Base-by-base conservation (phyloP, 2,113 vertebrate genomes). In the Edolisoma coerulescens region DNA sequence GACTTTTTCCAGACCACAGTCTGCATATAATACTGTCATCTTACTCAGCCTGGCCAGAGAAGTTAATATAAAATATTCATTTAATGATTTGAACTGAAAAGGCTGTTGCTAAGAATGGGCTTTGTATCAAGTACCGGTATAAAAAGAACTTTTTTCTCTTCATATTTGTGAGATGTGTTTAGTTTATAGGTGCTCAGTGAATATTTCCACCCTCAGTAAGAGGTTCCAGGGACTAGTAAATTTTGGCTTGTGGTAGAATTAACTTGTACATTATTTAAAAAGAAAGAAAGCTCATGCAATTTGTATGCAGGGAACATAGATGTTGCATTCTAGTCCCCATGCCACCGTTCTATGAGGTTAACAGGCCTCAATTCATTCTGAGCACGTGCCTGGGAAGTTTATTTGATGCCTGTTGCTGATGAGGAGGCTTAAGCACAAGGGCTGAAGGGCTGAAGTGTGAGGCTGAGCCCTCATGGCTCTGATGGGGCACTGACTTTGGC, bases 1-100 rank as follows among this genome's bases (percentile, higher is more conserved):
- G 87, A 67, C 42, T 57, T 91, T 32, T 33, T 88, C 90, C 85
- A 96, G 93, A 90, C 78, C 80, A 71, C 73, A 1, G 12, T 88
- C 87, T 96, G 82, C 56, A 74, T 74, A 54, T n/a, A 70, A 84
- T 54, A 56, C 53, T 93, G 69, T 74, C 63, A 23, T 88, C 70
- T 69, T 57, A 41, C 33, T 87, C 50, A 91, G 33, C 37, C 42
- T 12, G 20, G 54, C 28, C 54, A 77, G 63, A 71, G 67, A 47
- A 63, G 24, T 41, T 49, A 5, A 53, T 35, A 67, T 44, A 77
- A 89, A 93, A 86, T 39, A 47, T 26, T 56, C 6, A n/a, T 82
- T 59, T 71, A 69, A 83, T 52, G 50, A 35, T 45, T 65, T 64
- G 85, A 81, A 86, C 32, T 49, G 44, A 87, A 94, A 92, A 90